A percentile compares a stretch with the other conserved stretches of the same genome.
Evolutionary conservation across 2,888 invertebrate species (phyloP).

Genomic region (Rhagonycha fulva): DNA sequence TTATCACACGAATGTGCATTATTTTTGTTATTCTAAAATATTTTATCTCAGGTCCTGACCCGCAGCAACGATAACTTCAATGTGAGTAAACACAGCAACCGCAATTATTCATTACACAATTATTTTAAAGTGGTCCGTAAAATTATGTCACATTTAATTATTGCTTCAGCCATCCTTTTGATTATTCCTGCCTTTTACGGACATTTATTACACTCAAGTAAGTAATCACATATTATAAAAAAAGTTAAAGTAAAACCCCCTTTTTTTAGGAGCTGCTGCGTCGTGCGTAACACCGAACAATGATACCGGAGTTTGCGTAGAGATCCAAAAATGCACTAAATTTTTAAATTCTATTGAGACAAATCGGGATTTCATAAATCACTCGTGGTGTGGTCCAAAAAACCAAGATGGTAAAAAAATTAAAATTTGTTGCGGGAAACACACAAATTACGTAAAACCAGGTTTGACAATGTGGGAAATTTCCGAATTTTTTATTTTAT

Average conservation of each 20-base stretch:
- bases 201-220: neutral
- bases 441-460: conserved; percentile 4
- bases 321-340: conserved; percentile 51
- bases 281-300: conserved; percentile 54
- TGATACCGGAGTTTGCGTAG: conserved; percentile 52
- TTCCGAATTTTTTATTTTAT: neutral
- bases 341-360: conserved; percentile 37
- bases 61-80: neutral
- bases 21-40: neutral
- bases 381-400: conserved; percentile 43
- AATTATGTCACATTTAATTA: neutral
- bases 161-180: neutral
- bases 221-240: neutral
- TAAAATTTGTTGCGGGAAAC: conserved; percentile 49
- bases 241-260: neutral
- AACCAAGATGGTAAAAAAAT: conserved; percentile 39
- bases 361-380: conserved; percentile 37
- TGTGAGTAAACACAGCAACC: neutral
- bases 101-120: neutral
- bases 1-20: neutral
- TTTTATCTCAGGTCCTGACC: neutral
- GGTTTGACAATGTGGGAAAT: neutral
- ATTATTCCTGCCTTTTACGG: neutral
- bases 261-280: conserved; percentile 43
- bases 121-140: neutral